These are phyloP conservation scores for Himalopsyche japonica DNA, from an alignment of 2,888 invertebrate species.

Conservation along the genomic window DNA sequence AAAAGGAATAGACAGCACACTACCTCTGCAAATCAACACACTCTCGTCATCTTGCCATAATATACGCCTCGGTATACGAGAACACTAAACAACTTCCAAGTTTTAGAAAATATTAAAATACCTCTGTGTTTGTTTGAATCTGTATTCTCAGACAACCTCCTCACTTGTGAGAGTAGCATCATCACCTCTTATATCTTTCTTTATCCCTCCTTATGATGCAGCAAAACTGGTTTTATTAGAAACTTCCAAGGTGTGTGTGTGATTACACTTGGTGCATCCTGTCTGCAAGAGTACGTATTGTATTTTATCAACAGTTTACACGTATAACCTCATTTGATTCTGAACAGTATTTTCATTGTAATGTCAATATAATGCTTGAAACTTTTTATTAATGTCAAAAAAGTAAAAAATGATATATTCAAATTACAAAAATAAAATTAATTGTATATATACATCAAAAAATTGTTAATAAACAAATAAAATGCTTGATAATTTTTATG, in stretches of 20 bases:
- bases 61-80: neutral
- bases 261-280: neutral
- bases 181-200: neutral
- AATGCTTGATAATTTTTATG: too few relatives aligned
- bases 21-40: neutral
- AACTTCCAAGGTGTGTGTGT: neutral
- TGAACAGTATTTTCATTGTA: too few relatives aligned
- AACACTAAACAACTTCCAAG: neutral
- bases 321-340: too few relatives aligned
- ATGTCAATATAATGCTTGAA: too few relatives aligned
- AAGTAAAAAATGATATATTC: too few relatives aligned
- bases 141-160: neutral
- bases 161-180: neutral
- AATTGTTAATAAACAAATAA: too few relatives aligned
- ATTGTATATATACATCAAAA: too few relatives aligned
- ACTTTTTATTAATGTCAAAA: too few relatives aligned
- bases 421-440: too few relatives aligned
- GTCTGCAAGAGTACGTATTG: neutral
- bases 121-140: neutral
- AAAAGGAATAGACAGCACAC: slow-evolving; percentile 29
- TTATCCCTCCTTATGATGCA: neutral
- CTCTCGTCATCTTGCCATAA: neutral
- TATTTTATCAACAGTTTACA: too few relatives aligned
- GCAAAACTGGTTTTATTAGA: neutral
- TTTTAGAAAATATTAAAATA: neutral